These are phyloP conservation scores for Melangyna quadrimaculata DNA, from an alignment of 2,888 invertebrate species.

Conservation along the genomic window DNA sequence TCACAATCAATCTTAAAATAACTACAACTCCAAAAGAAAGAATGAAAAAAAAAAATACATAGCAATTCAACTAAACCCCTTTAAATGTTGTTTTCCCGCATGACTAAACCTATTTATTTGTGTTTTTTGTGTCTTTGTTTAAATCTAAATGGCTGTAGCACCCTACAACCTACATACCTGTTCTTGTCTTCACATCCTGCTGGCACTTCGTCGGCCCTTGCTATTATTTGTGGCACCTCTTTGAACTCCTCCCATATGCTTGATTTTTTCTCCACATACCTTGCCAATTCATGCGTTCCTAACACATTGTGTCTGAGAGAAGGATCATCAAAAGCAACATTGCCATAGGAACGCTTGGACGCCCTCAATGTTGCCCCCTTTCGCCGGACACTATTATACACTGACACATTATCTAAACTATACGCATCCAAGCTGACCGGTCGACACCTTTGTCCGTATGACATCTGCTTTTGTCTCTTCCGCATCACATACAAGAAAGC, in stretches of 20 bases:
- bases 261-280: constrained; percentile 87
- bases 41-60: too few species aligned
- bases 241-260: constrained; percentile 91
- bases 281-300: constrained; percentile 89
- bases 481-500: constrained; percentile 89
- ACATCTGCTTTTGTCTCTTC: constrained; percentile 90
- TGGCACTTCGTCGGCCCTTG: constrained; percentile 91
- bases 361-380: constrained; percentile 89
- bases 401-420: constrained; percentile 94
- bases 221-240: constrained; percentile 89
- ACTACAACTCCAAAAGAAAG: background rate
- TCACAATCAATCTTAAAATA: background rate
- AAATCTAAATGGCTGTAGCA: background rate
- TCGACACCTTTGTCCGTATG: constrained; percentile 92
- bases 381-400: constrained; percentile 88
- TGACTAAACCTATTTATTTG: background rate
- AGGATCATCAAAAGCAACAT: constrained; percentile 94
- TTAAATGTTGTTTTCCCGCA: background rate
- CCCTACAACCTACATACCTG: constrained; percentile 80
- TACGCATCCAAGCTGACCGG: constrained; percentile 94
- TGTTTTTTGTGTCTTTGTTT: background rate
- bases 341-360: constrained; percentile 93
- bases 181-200: constrained; percentile 94
- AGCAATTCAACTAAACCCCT: background rate
- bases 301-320: constrained; percentile 87